Evolutionary conservation across 2,888 invertebrate species (phyloP), one percentile per base, ranked within the genome.

Genomic region (Trisateles emortualis): DNA sequence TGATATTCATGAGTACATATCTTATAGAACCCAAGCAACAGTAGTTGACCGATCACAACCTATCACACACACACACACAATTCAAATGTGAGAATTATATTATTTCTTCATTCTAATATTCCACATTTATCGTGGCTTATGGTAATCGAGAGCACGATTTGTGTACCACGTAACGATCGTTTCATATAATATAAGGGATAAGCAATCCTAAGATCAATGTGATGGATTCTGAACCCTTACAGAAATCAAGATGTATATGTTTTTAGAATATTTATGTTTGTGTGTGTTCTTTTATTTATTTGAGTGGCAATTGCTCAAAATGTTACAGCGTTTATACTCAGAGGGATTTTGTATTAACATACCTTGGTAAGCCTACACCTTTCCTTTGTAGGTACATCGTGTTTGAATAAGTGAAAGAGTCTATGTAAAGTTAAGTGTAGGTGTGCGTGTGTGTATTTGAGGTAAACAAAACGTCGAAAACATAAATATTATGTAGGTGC

Each of bases 71-170:
- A 4, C 3, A 11, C 3, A 19, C 9, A 4, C n/a, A 19, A 39
- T 11, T 13, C 11, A 39, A 14, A 22, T 11, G 22, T 39, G 32
- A 24, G 38, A 68, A 63, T 63, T 68, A 64, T 67, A 44, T 57
- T 51, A 62, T 47, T 63, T 58, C 52, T 63, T 58, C 58, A 68
- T 68, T 58, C 53, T 43, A 29, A 68, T 52, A 54, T 68, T 45
- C 32, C n/a, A 22, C 45, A 39, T 44, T 68, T 67, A 64, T 54
- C 51, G 64, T 63, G 46, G 68, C 63, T 57, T 63, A 64, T 64
- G 64, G 43, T 63, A 52, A 68, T 68, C 51, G 68, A 57, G 57
- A 52, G 29, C 48, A 57, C 57, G 64, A 64, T 64, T 64, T 64
- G 64, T 57, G 52, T 14, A 43, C n/a, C 24, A 46, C 22, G 38